Base-by-base conservation (phyloP, 2,888 invertebrate genomes). In the Trissolcus japonicus region DNA sequence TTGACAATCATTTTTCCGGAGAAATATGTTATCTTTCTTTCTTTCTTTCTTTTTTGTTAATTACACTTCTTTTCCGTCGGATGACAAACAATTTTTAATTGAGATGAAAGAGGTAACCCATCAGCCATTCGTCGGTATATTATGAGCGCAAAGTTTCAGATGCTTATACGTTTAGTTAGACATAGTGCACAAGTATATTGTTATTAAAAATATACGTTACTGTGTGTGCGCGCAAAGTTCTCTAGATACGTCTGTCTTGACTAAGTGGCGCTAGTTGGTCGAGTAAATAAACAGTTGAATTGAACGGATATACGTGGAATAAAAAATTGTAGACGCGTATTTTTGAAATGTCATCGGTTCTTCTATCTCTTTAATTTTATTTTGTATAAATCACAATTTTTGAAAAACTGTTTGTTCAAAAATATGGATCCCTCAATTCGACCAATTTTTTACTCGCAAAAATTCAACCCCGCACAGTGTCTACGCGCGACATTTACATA, bases 161-260 rank as follows among this genome's bases (percentile, higher is more conserved):
- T 57, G 46, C 57, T 63, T 68, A 35, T 35, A 59, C 50, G 54
- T 55, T 60, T 68, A 69, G 46, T 75, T 68, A 62, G 57, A 56
- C 53, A 80, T 80, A 80, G 79, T 83, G 83, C 83, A 83, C 79
- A 79, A 76, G 77, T 84, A 83, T 61, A 80, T 83, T 76, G 82
- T 83, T 85, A 86, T 86, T 85, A 85, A 86, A 86, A 86, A 86
- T 86, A 86, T 86, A 85, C 84, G 84, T 86, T 84, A 81, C 85
- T 82, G 14, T 85, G 84, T 81, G 82, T 80, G 84, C 82, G 81
- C 83, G 81, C 35, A 35, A 35, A 35, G 35, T 35, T 35, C 35
- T 35, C 35, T 35, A 76, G 59, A 71, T 60, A 60, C 69, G 60
- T 60, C 65, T 35, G 46, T 66, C 65, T 66, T 53, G 56, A 69